Conservation (phyloP, 64 coral and sea anemone species). For the Platygyra sinensis region DNA sequence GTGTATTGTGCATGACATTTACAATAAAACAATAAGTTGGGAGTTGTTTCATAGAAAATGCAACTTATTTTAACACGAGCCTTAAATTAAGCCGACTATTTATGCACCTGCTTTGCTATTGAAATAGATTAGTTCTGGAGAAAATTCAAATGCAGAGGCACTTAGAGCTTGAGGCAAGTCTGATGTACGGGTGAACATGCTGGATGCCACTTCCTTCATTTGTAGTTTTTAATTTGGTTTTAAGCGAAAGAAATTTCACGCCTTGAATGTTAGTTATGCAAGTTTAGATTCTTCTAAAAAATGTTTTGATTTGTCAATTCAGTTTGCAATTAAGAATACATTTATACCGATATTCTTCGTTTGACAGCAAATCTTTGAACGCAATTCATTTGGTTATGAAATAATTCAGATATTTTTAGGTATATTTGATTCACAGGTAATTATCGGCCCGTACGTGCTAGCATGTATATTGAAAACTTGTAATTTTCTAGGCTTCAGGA, state of each 20-base stretch:
- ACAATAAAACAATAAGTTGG: background rate
- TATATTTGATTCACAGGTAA: background rate
- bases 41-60: background rate
- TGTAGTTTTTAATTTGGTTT: background rate
- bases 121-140: background rate
- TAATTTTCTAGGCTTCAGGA: background rate
- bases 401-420: background rate
- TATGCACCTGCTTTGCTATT: background rate
- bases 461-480: background rate
- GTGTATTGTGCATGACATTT: background rate
- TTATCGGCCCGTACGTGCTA: background rate
- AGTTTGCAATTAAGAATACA: background rate
- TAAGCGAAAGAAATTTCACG: background rate
- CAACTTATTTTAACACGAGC: background rate
- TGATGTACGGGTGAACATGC: too few relatives aligned
- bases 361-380: background rate
- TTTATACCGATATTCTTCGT: conserved; percentile 3
- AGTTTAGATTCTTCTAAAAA: background rate
- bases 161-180: too few relatives aligned
- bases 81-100: background rate
- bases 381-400: background rate
- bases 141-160: background rate
- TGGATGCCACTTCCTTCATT: too few relatives aligned
- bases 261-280: background rate
- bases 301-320: background rate